phyloP scores from a whole-genome alignment of 1,140 invertebrate genomes.

The Dinoponera quadriceps region DNA sequence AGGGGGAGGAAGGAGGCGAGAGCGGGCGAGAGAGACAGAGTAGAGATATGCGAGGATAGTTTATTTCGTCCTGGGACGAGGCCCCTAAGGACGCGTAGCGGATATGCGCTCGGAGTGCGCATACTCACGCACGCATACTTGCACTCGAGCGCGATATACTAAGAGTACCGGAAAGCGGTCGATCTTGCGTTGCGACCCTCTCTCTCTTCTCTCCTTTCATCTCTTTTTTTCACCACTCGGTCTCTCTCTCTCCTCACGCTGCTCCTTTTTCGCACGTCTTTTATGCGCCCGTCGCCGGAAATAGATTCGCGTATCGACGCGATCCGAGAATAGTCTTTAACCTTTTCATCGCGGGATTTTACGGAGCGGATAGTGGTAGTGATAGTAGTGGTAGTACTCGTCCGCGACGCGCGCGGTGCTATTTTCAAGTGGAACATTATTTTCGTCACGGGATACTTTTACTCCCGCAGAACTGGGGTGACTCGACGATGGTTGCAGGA shows the following conservation, averaged over 20 bases:
- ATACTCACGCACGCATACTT: conserved; percentile 1
- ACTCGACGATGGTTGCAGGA: too few species aligned
- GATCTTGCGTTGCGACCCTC: not conserved
- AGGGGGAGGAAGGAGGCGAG: conserved; percentile 14
- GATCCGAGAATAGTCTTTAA: conserved; percentile 46
- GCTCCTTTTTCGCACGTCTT: conserved; percentile 34
- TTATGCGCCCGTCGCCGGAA: conserved; percentile 44
- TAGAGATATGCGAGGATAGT: conserved; percentile 55
- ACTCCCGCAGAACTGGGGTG: too few species aligned
- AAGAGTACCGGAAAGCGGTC: conserved; percentile 32
- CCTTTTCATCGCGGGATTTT: conserved; percentile 31
- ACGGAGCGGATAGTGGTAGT: conserved; percentile 11
- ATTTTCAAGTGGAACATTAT: conserved; percentile 35
- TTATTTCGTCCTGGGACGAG: conserved; percentile 44
- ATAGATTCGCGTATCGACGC: conserved; percentile 58
- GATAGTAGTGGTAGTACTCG: not conserved
- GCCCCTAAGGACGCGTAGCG: conserved; percentile 56
- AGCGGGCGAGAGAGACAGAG: conserved; percentile 31
- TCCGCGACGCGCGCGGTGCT: conserved; percentile 3
- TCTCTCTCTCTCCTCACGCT: not conserved
- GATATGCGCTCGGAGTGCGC: conserved; percentile 29
- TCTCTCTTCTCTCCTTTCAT: not conserved
- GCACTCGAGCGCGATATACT: not conserved
- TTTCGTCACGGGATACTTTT: not conserved
- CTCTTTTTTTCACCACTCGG: not conserved